Evolutionary conservation across 2,113 vertebrate genomes (phyloP).

Genomic region (Ochotona curzoniae): DNA sequence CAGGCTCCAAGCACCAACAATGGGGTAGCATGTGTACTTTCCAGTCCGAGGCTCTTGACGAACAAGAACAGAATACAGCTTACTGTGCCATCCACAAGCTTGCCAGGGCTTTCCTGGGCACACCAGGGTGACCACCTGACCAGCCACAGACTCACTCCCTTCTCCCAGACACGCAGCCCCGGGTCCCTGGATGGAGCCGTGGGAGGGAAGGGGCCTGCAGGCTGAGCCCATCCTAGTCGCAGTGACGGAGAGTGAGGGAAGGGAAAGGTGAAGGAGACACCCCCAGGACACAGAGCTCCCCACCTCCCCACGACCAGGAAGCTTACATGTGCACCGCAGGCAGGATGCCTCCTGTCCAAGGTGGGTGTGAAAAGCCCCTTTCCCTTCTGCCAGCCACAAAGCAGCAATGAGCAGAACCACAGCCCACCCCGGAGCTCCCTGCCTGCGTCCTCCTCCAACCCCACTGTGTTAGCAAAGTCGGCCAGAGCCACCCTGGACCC

Average conservation of each 20-base stretch:
- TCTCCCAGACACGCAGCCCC: background rate
- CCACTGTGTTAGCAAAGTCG: conserved; percentile 2
- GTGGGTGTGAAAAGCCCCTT: background rate
- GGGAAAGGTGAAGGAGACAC: background rate
- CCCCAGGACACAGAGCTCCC: background rate
- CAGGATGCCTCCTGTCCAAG: conserved; percentile 14
- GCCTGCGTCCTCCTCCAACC: background rate
- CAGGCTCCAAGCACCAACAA: background rate
- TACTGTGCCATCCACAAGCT: background rate
- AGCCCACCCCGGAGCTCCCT: background rate
- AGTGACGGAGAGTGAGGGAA: background rate
- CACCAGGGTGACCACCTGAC: too few relatives aligned
- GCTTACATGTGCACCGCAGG: conserved; percentile 35
- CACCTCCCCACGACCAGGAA: background rate
- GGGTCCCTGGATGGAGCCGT: too few relatives aligned
- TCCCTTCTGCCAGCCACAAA: background rate
- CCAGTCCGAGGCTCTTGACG: conserved; percentile 28
- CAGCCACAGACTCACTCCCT: too few relatives aligned
- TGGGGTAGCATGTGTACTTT: conserved; percentile 20
- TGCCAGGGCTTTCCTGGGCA: conserved; percentile 37
- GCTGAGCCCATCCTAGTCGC: background rate
- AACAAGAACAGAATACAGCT: background rate
- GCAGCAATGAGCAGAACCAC: background rate
- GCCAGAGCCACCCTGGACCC: conserved; percentile 59
- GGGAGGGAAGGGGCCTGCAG: too few relatives aligned